Base-by-base conservation (phyloP, 2,797 vertebrate species). In the Cyclopterus lumpus region DNA sequence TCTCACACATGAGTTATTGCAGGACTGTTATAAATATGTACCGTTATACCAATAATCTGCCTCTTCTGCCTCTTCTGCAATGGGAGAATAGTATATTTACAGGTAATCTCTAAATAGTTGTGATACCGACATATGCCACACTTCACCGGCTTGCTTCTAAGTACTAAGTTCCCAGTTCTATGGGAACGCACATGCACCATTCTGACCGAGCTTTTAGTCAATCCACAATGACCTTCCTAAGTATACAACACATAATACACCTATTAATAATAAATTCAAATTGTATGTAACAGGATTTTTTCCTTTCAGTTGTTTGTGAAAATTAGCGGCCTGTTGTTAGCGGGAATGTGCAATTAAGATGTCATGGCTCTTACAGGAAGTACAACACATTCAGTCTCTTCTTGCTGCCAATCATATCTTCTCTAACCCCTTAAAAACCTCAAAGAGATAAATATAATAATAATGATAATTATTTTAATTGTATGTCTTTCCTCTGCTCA, bases 401-500 rank as follows among this genome's bases (percentile, higher is more conserved):
- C 49, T 58, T 72, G 40, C 20, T 58, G 26, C 38, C 58, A 40
- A 40, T 72, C 34, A 51, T 69, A 59, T 78, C 1, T 54, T 67
- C 26, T 60, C 64, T 60, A 18, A 14, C 53, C 6, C 40, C 15
- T 53, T 22, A 22, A 15, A 60, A 66, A 66, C 32, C 38, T 59
- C n/a, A 26, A 6, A 60, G 12, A 60, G 65, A 68, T 58, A 46
- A 53, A 22, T 32, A 49, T 15, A n/a, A 48, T n/a, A 30, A n/a
- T 48, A 15, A 49, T 24, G 0, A 22, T 12, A 15, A 0, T 8
- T 24, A 8, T 53, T 16, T 24, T 26, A 3, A 22, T 64, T 8
- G 14, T 20, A 24, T 42, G 24, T 78, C 64, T 75, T 71, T 26
- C 20, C 32, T 65, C 53, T 69, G 36, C 60, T 26, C 91, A 99